These are phyloP conservation scores for Ennomos quercinarius DNA, from an alignment of 2,888 invertebrate genomes.

Conservation along the genomic window DNA sequence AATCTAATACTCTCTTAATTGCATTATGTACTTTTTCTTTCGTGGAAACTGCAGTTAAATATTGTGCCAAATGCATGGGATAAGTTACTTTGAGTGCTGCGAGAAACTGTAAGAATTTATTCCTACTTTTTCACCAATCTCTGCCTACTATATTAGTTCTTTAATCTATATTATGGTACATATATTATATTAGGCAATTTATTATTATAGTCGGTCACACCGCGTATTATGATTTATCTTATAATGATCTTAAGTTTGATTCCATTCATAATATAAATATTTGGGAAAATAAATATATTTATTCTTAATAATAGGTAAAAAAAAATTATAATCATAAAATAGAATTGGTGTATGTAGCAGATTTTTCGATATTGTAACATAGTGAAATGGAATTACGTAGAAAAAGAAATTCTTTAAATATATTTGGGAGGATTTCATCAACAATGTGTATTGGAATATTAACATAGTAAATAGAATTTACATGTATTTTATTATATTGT, in stretches of 20 bases:
- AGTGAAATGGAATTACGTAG: no score
- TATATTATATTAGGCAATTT: background rate
- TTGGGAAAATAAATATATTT: constrained; percentile 21
- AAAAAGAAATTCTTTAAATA: background rate
- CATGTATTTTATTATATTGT: constrained; percentile 30
- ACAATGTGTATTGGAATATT: constrained; percentile 6
- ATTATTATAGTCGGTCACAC: background rate
- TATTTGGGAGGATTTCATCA: constrained; percentile 1
- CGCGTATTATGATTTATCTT: constrained; percentile 2
- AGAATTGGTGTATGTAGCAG: no score
- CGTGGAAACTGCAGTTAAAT: background rate
- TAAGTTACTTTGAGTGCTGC: no score
- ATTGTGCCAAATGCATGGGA: constrained; percentile 17
- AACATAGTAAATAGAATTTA: constrained; percentile 17
- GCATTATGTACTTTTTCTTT: background rate
- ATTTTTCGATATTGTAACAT: no score
- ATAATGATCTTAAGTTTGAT: background rate
- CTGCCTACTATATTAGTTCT: background rate
- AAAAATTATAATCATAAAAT: background rate
- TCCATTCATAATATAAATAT: background rate
- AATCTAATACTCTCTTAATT: background rate
- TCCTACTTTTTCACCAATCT: background rate
- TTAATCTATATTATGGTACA: no score
- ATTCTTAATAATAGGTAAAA: constrained; percentile 5
- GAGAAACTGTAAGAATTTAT: no score